Conservation (phyloP, 2,113 vertebrate species). For the Hoplias malabaricus region DNA sequence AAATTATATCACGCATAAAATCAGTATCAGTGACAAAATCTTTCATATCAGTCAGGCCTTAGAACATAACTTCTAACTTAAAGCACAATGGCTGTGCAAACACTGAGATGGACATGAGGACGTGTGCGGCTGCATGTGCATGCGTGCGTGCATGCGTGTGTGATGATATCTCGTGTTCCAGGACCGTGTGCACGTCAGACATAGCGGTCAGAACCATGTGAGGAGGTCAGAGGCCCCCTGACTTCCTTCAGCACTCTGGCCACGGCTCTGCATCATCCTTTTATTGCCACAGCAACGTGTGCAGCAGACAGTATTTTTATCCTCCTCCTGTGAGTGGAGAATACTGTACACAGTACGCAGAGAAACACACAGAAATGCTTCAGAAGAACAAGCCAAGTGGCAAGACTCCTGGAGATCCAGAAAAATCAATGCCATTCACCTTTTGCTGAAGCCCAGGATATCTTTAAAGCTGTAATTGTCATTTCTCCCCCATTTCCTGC, state of each 20-base stretch:
- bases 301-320: conserved; percentile 48
- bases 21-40: neutral
- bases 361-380: neutral
- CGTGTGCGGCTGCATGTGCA: neutral
- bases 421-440: conserved; percentile 12
- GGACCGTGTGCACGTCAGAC: conserved; percentile 22
- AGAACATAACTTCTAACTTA: neutral
- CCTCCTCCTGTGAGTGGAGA: neutral
- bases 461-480: conserved; percentile 10
- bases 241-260: conserved; percentile 8
- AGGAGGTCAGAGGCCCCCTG: conserved; percentile 35
- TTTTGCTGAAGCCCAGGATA: conserved; percentile 2
- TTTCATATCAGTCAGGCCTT: neutral
- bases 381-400: neutral
- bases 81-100: neutral
- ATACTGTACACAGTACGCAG: conserved; percentile 13
- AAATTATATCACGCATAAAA: neutral
- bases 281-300: conserved; percentile 51
- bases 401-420: neutral
- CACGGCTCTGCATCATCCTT: conserved; percentile 10
- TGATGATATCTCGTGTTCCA: conserved; percentile 1
- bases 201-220: conserved; percentile 40
- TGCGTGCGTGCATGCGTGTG: neutral
- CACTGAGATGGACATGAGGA: neutral
- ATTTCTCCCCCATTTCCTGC: neutral